These are phyloP conservation scores for Chanos chanos DNA, from an alignment of 2,797 vertebrate genomes.

Conservation along the genomic window DNA sequence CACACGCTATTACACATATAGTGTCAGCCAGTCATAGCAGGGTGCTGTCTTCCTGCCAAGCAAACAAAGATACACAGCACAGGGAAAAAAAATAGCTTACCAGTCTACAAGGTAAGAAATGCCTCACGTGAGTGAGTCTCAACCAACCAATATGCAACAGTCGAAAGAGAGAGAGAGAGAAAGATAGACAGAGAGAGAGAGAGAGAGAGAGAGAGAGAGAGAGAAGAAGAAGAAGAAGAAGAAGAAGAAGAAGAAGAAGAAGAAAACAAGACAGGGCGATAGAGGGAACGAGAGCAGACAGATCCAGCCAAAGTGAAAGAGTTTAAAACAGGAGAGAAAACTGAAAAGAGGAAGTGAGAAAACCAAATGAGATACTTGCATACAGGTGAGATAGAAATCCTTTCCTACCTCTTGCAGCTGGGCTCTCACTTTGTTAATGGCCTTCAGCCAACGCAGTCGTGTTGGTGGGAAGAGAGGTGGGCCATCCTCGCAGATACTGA, in stretches of 20 bases:
- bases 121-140: too few relatives aligned
- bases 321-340: background rate
- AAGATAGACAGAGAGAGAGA: conserved; percentile 1
- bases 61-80: too few relatives aligned
- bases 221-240: background rate
- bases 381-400: background rate
- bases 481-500: too few relatives aligned
- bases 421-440: conserved; percentile 86
- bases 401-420: conserved; percentile 86
- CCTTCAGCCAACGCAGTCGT: conserved; percentile 87
- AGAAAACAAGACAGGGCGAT: background rate
- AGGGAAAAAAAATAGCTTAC: too few relatives aligned
- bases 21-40: too few relatives aligned
- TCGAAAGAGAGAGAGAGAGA: background rate
- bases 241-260: background rate
- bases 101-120: too few relatives aligned
- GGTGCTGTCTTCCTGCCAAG: too few relatives aligned
- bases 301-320: too few relatives aligned
- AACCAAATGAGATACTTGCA: background rate
- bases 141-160: too few relatives aligned
- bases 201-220: conserved; percentile 3
- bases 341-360: background rate
- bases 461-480: conserved; percentile 81
- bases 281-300: background rate
- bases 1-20: too few relatives aligned